Evolutionary conservation across 2,113 vertebrate species (phyloP).

Genomic region (Brachyhypopomus gauderio): DNA sequence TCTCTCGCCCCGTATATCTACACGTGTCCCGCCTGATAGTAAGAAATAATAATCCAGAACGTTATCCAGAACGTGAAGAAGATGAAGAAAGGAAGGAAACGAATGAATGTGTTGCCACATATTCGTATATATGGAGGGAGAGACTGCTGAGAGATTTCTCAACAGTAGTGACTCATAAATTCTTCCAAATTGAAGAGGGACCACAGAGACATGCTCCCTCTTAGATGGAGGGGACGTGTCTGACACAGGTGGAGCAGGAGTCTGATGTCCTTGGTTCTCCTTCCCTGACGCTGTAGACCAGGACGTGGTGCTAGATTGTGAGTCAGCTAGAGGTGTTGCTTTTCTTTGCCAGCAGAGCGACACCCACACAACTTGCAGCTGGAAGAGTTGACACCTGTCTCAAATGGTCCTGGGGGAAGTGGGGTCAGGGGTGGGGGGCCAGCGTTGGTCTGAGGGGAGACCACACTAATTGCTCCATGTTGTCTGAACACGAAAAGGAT

Average conservation of each 20-base stretch:
- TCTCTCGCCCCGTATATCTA: conserved; percentile 13
- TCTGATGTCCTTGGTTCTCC: conserved; percentile 5
- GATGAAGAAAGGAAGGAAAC: background rate
- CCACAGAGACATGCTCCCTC: background rate
- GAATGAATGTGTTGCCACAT: conserved; percentile 6
- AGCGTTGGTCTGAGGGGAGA: conserved; percentile 2
- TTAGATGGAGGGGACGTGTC: conserved; percentile 6
- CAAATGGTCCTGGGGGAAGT: conserved; percentile 22
- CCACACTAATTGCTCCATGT: conserved; percentile 42
- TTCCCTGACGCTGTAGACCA: no score
- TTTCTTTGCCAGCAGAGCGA: conserved; percentile 19
- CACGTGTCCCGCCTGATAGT: background rate
- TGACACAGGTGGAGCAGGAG: conserved; percentile 23
- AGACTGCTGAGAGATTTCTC: conserved; percentile 40
- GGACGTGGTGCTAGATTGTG: background rate
- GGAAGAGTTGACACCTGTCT: conserved; percentile 40
- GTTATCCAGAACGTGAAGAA: no score
- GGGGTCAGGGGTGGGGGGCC: no score
- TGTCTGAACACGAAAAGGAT: conserved; percentile 47
- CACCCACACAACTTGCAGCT: conserved; percentile 34
- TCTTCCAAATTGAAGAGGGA: conserved; percentile 42
- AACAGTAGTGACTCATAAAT: conserved; percentile 35
- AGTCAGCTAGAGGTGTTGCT: conserved; percentile 19
- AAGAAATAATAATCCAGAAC: background rate
- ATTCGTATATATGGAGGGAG: conserved; percentile 1